Evolutionary conservation across 2,888 invertebrate genomes (phyloP), one percentile per base, ranked within the genome.

Genomic region (Colletes collaris): DNA sequence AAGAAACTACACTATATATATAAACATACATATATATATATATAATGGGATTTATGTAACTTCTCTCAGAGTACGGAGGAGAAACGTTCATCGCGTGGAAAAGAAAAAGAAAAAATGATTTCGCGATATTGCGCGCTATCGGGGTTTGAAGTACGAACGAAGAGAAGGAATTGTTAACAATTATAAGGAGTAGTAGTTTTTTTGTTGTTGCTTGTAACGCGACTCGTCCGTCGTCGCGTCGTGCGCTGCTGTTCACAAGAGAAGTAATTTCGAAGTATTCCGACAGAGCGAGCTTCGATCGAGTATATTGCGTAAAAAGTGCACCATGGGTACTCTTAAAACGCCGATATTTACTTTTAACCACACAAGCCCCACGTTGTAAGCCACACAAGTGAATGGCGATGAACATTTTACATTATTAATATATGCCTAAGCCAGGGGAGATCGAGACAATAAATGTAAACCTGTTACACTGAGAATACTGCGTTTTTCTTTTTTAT

Each of bases 401-500:
- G 81, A 69, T 70, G 74, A 79, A 73, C 68, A 60, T 64, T 53
- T 69, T 46, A 58, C 56, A 49, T 58, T 67, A 58, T 65, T 65
- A 58, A 87, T 84, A 87, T 86, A 88, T 86, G 83, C 87, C 87
- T 87, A 90, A 89, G 88, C 85, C 89, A 91, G 90, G 92, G 91
- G 90, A 92, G 91, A 92, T 92, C 92, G 91, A 92, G 92, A 92
- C 92, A 93, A 93, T 92, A 93, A 93, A 93, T 92, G 93, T 92
- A 93, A 93, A 92, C 90, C 91, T 93, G 92, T 93, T 93, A 92
- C 90, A 93, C 92, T 92, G 91, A 92, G 91, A 92, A 87, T 89
- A 91, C 87, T 92, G 92, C 90, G 91, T 93, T 92, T 92, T 92
- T 91, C 90, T 90, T 92, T 88, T 92, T 92, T 91, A 91, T 92